Conservation (phyloP, 2,797 vertebrate species). For the Platyrinchus mystaceus region DNA sequence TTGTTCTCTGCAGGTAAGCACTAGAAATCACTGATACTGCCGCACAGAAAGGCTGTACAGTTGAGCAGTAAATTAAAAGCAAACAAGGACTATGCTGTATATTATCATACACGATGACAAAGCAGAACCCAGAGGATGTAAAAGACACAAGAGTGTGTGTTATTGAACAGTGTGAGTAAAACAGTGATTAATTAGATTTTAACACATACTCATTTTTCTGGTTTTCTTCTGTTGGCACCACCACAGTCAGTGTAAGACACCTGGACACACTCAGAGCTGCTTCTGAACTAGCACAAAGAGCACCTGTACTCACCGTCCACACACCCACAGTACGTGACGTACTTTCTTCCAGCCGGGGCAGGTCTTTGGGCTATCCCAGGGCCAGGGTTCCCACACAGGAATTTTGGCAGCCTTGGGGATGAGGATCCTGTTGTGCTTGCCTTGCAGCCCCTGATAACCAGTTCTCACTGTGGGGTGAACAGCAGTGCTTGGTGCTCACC, state of each 20-base stretch:
- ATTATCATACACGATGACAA: accelerated
- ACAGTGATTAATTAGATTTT: not conserved
- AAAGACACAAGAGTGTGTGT: not conserved
- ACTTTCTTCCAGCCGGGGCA: accelerated
- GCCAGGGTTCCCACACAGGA: accelerated
- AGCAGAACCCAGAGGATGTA: not conserved
- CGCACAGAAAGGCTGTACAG: not conserved
- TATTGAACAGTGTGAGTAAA: not conserved
- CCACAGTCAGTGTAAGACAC: not conserved
- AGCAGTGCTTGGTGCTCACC: not conserved
- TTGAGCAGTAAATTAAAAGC: not conserved
- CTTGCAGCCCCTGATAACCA: accelerated
- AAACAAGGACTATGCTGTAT: not conserved
- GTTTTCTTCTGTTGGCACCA: not conserved
- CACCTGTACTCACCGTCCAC: no score
- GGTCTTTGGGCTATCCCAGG: not conserved
- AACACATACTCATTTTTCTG: not conserved
- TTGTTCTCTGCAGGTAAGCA: not conserved
- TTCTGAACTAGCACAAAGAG: not conserved
- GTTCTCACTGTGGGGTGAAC: not conserved
- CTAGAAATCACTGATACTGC: not conserved
- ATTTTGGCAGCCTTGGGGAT: accelerated
- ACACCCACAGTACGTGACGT: accelerated
- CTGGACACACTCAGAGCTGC: not conserved
- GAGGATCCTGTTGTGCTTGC: not conserved